These are phyloP conservation scores for Lepas anatifera DNA, from an alignment of 2,888 invertebrate genomes.

Conservation along the genomic window DNA sequence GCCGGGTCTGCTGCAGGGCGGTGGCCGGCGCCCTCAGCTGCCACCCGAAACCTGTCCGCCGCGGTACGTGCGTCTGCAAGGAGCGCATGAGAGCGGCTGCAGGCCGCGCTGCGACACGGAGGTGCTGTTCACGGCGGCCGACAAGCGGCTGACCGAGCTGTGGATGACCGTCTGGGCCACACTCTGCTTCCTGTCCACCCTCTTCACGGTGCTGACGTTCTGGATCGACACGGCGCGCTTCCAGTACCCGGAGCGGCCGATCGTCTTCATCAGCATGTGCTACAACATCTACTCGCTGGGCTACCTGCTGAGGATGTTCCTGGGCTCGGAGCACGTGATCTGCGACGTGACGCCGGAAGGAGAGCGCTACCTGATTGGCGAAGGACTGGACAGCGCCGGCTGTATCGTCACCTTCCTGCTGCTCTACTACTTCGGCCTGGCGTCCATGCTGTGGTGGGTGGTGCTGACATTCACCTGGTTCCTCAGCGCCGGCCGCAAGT, in stretches of 20 bases:
- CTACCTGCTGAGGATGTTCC: slow-evolving; percentile 50
- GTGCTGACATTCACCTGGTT: slow-evolving; percentile 93
- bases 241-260: slow-evolving; percentile 93
- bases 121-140: slow-evolving; percentile 76
- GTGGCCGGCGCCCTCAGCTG: neutral
- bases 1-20: neutral
- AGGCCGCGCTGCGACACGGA: slow-evolving; percentile 75
- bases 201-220: slow-evolving; percentile 86
- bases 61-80: slow-evolving; percentile 14
- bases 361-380: slow-evolving; percentile 15
- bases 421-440: slow-evolving; percentile 56
- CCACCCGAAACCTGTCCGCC: neutral
- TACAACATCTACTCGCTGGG: slow-evolving; percentile 88
- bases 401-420: slow-evolving; percentile 74
- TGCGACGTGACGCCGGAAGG: slow-evolving; percentile 20
- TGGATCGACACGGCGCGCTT: slow-evolving; percentile 89
- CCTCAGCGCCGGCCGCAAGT: slow-evolving; percentile 87
- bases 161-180: slow-evolving; percentile 94
- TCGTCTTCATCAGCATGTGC: slow-evolving; percentile 91
- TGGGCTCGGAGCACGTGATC: slow-evolving; percentile 57
- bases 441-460: slow-evolving; percentile 96
- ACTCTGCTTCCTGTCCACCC: slow-evolving; percentile 75
- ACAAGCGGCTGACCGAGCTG: slow-evolving; percentile 66
- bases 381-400: slow-evolving; percentile 32
- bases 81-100: slow-evolving; percentile 43